A percentile compares a stretch with the other conserved stretches of the same genome.
Evolutionary conservation across 1,140 invertebrate genomes (phyloP).

Genomic region (Drosophila sp.): DNA sequence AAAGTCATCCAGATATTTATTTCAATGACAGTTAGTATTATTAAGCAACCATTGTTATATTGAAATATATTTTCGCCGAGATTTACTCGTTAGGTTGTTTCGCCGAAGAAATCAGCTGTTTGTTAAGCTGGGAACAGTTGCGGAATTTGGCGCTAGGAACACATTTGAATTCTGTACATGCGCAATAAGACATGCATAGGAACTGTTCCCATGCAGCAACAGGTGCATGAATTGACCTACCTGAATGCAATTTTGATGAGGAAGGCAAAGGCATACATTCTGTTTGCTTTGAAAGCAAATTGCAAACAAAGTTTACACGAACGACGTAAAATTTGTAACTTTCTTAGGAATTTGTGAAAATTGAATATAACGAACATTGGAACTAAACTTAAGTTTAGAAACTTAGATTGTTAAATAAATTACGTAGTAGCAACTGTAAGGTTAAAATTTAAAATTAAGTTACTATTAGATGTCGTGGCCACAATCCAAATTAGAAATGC

Average conservation of each 20-base stretch:
- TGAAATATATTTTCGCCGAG: no score
- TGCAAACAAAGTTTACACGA: constrained; percentile 1
- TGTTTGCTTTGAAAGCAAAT: constrained; percentile 7
- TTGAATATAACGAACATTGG: constrained; percentile 1
- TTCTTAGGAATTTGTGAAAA: constrained; percentile 8
- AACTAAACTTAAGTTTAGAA: constrained; percentile 4
- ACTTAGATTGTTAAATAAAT: constrained; percentile 7
- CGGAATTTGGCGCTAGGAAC: constrained; percentile 15
- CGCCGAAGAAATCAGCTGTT: constrained; percentile 7
- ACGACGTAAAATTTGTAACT: neutral
- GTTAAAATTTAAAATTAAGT: constrained; percentile 1
- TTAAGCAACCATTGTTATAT: no score
- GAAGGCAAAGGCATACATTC: constrained; percentile 29
- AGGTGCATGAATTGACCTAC: constrained; percentile 61
- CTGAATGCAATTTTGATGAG: constrained; percentile 68
- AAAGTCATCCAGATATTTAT: no score
- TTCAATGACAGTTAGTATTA: no score
- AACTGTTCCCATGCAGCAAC: constrained; percentile 60
- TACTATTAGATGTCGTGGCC: neutral
- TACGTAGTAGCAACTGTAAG: neutral
- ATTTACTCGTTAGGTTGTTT: neutral
- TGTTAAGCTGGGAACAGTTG: constrained; percentile 10
- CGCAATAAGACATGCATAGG: constrained; percentile 29
- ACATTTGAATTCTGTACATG: constrained; percentile 24
- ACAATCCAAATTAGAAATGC: constrained; percentile 10